Evolutionary conservation across 30 jellyfish, hydroid and myxozoan species (phyloP).

Genomic region (Aurelia sp.): DNA sequence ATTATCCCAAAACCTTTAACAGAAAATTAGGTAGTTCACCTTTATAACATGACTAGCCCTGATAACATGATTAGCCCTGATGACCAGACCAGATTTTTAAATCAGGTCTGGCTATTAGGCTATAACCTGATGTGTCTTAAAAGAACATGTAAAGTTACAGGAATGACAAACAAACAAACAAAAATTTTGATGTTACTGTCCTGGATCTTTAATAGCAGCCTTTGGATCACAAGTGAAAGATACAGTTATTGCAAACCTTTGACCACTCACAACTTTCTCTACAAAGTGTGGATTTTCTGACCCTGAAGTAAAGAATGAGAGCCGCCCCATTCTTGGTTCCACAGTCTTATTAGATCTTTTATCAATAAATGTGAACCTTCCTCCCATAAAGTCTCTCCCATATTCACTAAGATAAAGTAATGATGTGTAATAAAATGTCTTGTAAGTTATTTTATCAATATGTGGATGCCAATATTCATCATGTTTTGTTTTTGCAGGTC

Average conservation of each 20-base stretch:
- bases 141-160: too few relatives aligned
- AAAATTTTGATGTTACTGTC: not conserved
- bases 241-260: conserved; percentile 93
- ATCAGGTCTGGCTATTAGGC: too few relatives aligned
- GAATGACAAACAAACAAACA: too few relatives aligned
- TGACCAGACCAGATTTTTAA: too few relatives aligned
- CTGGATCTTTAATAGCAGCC: conserved; percentile 92
- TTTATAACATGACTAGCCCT: too few relatives aligned
- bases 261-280: conserved; percentile 90
- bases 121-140: too few relatives aligned
- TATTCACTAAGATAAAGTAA: conserved; percentile 88
- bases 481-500: conserved; percentile 89
- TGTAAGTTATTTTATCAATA: conserved; percentile 86
- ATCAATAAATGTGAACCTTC: conserved; percentile 81
- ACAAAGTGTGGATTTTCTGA: conserved; percentile 97
- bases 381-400: conserved; percentile 94
- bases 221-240: conserved; percentile 97
- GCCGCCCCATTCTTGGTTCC: conserved; percentile 93
- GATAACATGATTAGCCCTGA: too few relatives aligned
- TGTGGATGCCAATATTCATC: conserved; percentile 99
- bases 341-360: conserved; percentile 79
- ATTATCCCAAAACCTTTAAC: too few relatives aligned
- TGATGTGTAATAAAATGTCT: conserved; percentile 93
- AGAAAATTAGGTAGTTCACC: too few relatives aligned
- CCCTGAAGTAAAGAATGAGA: conserved; percentile 97